phyloP scores from a whole-genome alignment of 2,888 invertebrate genomes.

The Aspidiotus rigidus region DNA sequence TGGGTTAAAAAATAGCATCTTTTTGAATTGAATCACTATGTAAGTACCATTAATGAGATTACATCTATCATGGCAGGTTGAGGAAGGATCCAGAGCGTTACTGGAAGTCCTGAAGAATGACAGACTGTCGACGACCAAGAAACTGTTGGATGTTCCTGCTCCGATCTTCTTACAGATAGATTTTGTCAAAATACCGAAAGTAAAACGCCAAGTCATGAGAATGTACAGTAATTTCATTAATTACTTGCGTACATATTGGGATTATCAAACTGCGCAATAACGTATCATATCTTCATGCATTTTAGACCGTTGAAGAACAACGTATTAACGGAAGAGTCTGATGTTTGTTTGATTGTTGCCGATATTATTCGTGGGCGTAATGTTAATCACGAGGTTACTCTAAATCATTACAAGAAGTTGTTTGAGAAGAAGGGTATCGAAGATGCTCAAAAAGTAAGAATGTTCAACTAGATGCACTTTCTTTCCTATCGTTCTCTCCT shows the following conservation, averaged over 20 bases:
- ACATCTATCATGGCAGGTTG: slow-evolving; percentile 38
- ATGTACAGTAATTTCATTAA: slow-evolving; percentile 21
- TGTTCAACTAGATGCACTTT: too few relatives aligned
- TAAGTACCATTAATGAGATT: too few relatives aligned
- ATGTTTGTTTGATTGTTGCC: slow-evolving; percentile 67
- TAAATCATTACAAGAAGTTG: slow-evolving; percentile 51
- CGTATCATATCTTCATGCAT: neutral
- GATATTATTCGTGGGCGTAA: slow-evolving; percentile 63
- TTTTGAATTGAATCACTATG: too few relatives aligned
- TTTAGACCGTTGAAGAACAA: slow-evolving; percentile 49
- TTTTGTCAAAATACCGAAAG: slow-evolving; percentile 56
- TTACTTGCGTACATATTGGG: neutral
- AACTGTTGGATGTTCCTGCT: slow-evolving; percentile 48
- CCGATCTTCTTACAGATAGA: slow-evolving; percentile 53
- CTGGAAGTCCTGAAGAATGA: slow-evolving; percentile 42
- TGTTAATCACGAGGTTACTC: slow-evolving; percentile 63
- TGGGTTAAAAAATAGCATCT: too few relatives aligned
- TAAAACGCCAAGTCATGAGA: slow-evolving; percentile 35
- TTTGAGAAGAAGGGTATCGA: slow-evolving; percentile 29
- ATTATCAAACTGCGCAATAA: neutral
- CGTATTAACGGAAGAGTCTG: slow-evolving; percentile 54
- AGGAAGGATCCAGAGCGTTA: slow-evolving; percentile 42
- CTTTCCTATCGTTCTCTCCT: neutral
- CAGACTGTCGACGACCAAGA: slow-evolving; percentile 43
- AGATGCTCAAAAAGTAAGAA: slow-evolving; percentile 34